A percentile compares a stretch with the other conserved stretches of the same genome.
Conservation (phyloP, 1,140 invertebrate species). For the Drosophila ercepeae region DNA sequence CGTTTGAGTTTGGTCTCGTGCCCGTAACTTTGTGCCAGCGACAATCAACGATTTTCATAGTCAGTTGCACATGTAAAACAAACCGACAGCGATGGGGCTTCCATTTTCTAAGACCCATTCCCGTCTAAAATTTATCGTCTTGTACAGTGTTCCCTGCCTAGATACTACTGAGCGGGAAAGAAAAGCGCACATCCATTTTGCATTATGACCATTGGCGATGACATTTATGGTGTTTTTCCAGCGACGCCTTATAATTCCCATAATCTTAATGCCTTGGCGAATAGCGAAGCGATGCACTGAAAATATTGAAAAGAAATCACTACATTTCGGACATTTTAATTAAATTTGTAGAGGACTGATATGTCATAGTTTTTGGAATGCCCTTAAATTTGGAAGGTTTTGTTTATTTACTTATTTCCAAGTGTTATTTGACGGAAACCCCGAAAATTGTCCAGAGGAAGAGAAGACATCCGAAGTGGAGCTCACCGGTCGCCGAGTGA, state of each 20-base stretch:
- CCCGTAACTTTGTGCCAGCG: slow-evolving; percentile 63
- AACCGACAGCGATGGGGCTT: slow-evolving; percentile 41
- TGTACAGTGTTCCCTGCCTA: background rate
- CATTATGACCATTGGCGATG: slow-evolving; percentile 66
- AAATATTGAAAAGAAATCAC: background rate
- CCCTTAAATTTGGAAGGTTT: too few species aligned
- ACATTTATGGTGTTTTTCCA: slow-evolving; percentile 68
- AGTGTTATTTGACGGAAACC: slow-evolving; percentile 9
- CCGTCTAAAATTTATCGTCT: slow-evolving; percentile 55
- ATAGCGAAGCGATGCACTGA: slow-evolving; percentile 27
- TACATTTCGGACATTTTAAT: background rate
- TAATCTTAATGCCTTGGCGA: slow-evolving; percentile 62
- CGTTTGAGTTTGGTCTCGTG: slow-evolving; percentile 27
- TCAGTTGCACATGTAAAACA: slow-evolving; percentile 76
- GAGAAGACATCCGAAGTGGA: slow-evolving; percentile 36
- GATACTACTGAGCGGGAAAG: background rate
- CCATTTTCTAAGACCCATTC: slow-evolving; percentile 58
- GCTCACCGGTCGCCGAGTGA: slow-evolving; percentile 69
- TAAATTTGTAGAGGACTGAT: too few species aligned
- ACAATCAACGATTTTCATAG: slow-evolving; percentile 81
- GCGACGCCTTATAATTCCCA: slow-evolving; percentile 64
- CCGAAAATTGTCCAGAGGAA: slow-evolving; percentile 16
- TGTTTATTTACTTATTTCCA: slow-evolving; percentile 16
- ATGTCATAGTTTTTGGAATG: too few species aligned
- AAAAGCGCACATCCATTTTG: slow-evolving; percentile 45